Conservation (phyloP, 37 sponge, comb jelly and placozoan genomes). For the Spongilla lacustris region DNA sequence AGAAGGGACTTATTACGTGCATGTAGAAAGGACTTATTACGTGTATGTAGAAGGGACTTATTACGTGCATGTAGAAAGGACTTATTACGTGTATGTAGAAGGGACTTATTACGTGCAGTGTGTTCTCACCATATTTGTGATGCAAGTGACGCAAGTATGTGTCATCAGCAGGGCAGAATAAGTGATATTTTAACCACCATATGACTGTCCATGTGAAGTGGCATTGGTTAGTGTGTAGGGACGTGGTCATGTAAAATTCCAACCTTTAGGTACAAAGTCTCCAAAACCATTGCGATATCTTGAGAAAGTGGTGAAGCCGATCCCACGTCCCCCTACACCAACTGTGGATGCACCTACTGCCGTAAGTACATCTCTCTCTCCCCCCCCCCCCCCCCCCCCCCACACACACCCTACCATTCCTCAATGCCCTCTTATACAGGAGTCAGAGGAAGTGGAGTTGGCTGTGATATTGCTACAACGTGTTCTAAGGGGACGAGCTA, state of each 20-base stretch:
- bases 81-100: too few relatives aligned
- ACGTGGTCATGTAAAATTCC: background rate
- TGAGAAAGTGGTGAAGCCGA: conserved; percentile 87
- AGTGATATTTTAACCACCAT: too few relatives aligned
- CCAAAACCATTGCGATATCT: conserved; percentile 82
- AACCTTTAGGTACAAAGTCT: conserved; percentile 19
- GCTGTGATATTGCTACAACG: conserved; percentile 88
- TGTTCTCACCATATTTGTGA: too few relatives aligned
- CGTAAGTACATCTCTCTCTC: conserved; percentile 2
- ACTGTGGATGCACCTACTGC: conserved; percentile 45
- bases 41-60: too few relatives aligned
- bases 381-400: background rate
- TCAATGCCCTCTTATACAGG: conserved; percentile 37
- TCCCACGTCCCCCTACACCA: conserved; percentile 96
- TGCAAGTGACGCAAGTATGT: too few relatives aligned
- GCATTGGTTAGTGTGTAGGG: too few relatives aligned
- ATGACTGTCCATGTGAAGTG: too few relatives aligned
- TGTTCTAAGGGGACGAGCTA: conserved; percentile 87
- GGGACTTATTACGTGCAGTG: too few relatives aligned
- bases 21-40: background rate
- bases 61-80: too few relatives aligned
- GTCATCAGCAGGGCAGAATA: too few relatives aligned
- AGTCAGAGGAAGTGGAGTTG: conserved; percentile 75
- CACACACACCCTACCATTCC: background rate
- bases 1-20: background rate